phyloP scores from a whole-genome alignment of 2,797 vertebrate genomes.

The Aplochiton taeniatus region DNA sequence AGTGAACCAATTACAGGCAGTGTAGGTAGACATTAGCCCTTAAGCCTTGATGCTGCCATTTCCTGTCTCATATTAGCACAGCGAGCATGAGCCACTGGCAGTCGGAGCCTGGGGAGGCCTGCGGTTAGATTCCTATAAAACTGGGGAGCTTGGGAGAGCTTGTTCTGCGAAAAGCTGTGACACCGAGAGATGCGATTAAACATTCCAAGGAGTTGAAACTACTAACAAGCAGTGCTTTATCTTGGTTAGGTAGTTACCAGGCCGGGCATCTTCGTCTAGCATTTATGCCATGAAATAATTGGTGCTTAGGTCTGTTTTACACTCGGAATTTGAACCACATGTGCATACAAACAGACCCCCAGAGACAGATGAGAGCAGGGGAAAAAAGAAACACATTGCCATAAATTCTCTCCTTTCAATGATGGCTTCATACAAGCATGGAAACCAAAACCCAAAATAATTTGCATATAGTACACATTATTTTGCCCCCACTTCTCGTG shows the following conservation, averaged over 20 bases:
- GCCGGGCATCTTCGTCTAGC: slow-evolving; percentile 64
- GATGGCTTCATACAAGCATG: not conserved
- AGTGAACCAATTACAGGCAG: slow-evolving; percentile 77
- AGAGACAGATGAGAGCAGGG: slow-evolving; percentile 26
- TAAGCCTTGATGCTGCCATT: slow-evolving; percentile 74
- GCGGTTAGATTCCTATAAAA: slow-evolving; percentile 69
- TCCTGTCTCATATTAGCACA: slow-evolving; percentile 77
- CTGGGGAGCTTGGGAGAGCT: slow-evolving; percentile 51
- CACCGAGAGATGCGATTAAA: slow-evolving; percentile 52
- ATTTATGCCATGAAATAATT: slow-evolving; percentile 73
- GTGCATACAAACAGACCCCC: slow-evolving; percentile 51
- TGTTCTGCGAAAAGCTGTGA: slow-evolving; percentile 33
- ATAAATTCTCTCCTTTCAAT: slow-evolving; percentile 8
- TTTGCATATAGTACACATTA: not conserved
- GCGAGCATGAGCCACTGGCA: slow-evolving; percentile 65
- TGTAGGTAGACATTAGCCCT: slow-evolving; percentile 72
- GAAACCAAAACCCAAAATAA: not conserved
- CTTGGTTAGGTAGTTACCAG: slow-evolving; percentile 61
- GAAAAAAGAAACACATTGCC: not conserved
- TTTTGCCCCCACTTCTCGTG: too few relatives aligned
- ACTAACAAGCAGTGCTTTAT: slow-evolving; percentile 59
- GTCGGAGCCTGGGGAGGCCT: slow-evolving; percentile 46
- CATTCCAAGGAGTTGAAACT: slow-evolving; percentile 63
- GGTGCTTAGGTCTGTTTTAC: slow-evolving; percentile 67
- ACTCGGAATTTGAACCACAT: slow-evolving; percentile 69